A percentile compares a stretch with the other conserved stretches of the same genome.
These are phyloP conservation scores for Apodemia hepburni DNA, from an alignment of 2,888 invertebrate species.

Conservation along the genomic window DNA sequence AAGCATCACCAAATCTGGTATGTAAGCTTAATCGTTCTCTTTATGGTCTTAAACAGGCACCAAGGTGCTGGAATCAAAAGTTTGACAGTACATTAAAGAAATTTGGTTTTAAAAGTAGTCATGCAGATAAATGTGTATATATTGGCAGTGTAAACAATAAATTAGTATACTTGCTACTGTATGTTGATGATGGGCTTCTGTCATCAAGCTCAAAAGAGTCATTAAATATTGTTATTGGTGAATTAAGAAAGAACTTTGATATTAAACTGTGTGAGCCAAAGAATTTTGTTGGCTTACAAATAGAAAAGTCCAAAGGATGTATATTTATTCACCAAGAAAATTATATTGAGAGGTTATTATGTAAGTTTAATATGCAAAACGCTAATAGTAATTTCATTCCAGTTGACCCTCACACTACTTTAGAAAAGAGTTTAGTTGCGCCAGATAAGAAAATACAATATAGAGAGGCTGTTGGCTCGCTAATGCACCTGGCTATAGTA, in stretches of 20 bases:
- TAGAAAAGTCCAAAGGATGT: neutral
- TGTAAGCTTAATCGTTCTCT: slow-evolving; percentile 20
- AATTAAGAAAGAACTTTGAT: slow-evolving; percentile 15
- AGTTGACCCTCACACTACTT: no score
- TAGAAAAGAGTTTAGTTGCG: no score
- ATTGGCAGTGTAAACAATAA: slow-evolving; percentile 1
- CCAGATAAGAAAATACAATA: no score
- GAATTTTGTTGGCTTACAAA: slow-evolving; percentile 19
- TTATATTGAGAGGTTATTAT: no score
- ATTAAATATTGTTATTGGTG: neutral
- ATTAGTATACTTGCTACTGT: neutral
- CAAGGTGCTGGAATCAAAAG: slow-evolving; percentile 10
- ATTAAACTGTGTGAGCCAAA: neutral
- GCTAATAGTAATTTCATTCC: no score
- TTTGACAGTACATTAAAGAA: slow-evolving; percentile 14
- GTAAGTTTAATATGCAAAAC: no score
- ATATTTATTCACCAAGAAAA: no score
- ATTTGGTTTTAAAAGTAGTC: slow-evolving; percentile 7
- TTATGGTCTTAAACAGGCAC: slow-evolving; percentile 17
- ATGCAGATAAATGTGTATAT: no score
- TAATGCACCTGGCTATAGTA: neutral
- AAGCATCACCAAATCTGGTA: neutral
- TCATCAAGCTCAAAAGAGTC: neutral
- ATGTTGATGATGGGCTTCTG: slow-evolving; percentile 13
- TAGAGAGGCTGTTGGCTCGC: neutral